Percentiles rank a stretch among this genome's conserved stretches.
Conservation (phyloP, 2,797 vertebrate genomes). For the Pipistrellus kuhlii region DNA sequence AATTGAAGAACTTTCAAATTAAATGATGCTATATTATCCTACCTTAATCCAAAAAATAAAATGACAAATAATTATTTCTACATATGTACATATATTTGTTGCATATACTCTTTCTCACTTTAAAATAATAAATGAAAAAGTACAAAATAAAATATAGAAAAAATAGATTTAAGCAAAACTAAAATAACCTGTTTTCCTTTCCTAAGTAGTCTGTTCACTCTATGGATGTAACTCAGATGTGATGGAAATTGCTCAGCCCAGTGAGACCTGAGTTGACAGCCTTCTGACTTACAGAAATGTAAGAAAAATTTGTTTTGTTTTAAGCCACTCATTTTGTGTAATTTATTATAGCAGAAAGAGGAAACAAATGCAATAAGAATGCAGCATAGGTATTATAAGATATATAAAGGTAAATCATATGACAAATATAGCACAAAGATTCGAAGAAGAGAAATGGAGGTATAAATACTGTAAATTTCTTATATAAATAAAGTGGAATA, state of each 20-base stretch:
- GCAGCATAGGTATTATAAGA: background rate
- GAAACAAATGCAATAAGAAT: background rate
- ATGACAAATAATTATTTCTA: background rate
- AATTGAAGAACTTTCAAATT: constrained; percentile 11
- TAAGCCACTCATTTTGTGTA: background rate
- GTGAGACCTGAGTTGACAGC: background rate
- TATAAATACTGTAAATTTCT: background rate
- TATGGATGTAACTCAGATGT: background rate
- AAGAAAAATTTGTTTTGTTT: background rate
- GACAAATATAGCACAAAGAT: background rate
- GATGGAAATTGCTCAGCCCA: background rate
- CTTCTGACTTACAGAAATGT: background rate
- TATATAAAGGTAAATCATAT: background rate
- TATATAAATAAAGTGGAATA: background rate
- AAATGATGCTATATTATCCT: background rate
- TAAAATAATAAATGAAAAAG: background rate
- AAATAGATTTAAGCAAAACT: background rate
- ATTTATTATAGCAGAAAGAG: background rate
- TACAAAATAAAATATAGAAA: background rate
- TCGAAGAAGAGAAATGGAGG: background rate
- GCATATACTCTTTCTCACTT: background rate
- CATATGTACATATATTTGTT: background rate
- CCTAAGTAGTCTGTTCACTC: background rate
- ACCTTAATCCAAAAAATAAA: background rate
- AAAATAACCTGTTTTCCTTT: background rate